These are phyloP conservation scores for Percopsis transmontana DNA, from an alignment of 2,113 vertebrate species.

Conservation along the genomic window DNA sequence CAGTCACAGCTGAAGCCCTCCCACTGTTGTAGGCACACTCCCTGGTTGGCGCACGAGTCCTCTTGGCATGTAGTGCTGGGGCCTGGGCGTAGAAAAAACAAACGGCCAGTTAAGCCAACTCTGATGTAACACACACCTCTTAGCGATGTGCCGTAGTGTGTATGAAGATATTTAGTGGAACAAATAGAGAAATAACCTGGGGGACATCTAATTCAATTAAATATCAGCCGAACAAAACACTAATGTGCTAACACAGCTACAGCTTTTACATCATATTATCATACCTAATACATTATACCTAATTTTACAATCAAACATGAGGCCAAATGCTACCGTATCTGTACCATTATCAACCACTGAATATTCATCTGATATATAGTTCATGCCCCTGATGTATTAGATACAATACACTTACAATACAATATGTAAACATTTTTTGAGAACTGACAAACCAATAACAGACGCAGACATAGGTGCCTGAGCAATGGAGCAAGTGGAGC, in stretches of 20 bases:
- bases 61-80: conserved; percentile 97
- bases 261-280: too few species aligned
- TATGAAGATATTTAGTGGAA: too few species aligned
- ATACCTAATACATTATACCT: too few species aligned
- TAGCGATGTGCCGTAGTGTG: too few species aligned
- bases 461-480: neutral
- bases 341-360: too few species aligned
- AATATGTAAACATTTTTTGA: neutral
- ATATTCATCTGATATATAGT: too few species aligned
- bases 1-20: conserved; percentile 98
- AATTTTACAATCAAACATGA: neutral
- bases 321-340: too few species aligned
- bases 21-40: conserved; percentile 97
- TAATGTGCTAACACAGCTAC: conserved; percentile 17
- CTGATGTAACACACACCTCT: neutral
- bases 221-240: conserved; percentile 4
- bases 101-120: conserved; percentile 14
- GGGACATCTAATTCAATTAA: too few species aligned
- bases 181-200: too few species aligned
- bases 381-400: neutral
- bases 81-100: conserved; percentile 75
- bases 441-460: conserved; percentile 10
- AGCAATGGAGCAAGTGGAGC: too few species aligned
- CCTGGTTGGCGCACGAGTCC: conserved; percentile 97
- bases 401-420: neutral